These are phyloP conservation scores for Atta colombica DNA, from an alignment of 1,140 invertebrate species.

Conservation along the genomic window DNA sequence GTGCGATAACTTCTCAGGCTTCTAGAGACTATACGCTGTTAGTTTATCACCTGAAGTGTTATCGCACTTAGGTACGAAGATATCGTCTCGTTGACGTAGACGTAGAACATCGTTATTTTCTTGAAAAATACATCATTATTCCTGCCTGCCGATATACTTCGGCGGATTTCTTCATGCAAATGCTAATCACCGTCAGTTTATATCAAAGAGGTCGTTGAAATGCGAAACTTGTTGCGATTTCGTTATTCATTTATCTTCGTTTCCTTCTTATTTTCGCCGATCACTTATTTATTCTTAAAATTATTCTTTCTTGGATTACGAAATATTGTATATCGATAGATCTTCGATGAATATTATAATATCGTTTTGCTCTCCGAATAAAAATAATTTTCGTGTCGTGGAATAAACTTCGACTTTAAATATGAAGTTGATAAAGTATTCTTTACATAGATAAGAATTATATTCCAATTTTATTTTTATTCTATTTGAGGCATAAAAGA, in stretches of 20 bases:
- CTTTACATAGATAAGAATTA: background rate
- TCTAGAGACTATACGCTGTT: slow-evolving; percentile 34
- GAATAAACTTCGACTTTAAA: slow-evolving; percentile 27
- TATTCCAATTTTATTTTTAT: background rate
- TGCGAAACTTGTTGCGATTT: background rate
- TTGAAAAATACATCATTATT: slow-evolving; percentile 58
- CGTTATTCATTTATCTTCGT: slow-evolving; percentile 53
- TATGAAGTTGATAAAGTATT: slow-evolving; percentile 10
- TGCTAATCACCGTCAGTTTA: slow-evolving; percentile 35
- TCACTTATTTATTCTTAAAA: slow-evolving; percentile 55
- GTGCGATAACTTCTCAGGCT: slow-evolving; percentile 31
- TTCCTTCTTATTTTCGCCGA: slow-evolving; percentile 10
- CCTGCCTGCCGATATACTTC: background rate
- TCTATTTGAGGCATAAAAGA: background rate
- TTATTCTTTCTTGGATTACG: slow-evolving; percentile 38
- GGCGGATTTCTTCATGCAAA: slow-evolving; percentile 38
- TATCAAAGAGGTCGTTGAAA: slow-evolving; percentile 17
- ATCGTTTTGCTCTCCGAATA: background rate
- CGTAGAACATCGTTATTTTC: slow-evolving; percentile 55
- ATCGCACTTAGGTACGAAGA: slow-evolving; percentile 41
- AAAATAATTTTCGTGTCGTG: background rate
- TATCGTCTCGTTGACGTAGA: slow-evolving; percentile 49
- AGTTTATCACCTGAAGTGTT: slow-evolving; percentile 57
- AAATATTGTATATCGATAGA: slow-evolving; percentile 14
- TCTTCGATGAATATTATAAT: slow-evolving; percentile 40